A percentile compares a stretch with the other conserved stretches of the same genome.
phyloP scores from a whole-genome alignment of 2,888 invertebrate species.

The Eupelmus urozonus region DNA sequence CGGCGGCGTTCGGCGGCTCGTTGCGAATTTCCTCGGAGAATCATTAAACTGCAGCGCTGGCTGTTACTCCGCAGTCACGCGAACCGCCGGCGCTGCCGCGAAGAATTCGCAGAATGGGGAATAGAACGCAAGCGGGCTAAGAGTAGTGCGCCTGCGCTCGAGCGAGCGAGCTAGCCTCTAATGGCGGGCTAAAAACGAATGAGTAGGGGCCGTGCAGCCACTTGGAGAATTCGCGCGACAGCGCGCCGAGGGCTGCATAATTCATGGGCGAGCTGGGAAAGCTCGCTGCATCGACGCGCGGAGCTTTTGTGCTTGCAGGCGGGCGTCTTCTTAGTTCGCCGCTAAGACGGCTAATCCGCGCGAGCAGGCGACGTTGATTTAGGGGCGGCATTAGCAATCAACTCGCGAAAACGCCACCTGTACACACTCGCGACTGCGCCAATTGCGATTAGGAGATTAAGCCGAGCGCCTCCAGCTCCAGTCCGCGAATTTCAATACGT shows the following conservation, averaged over 20 bases:
- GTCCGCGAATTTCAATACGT: conserved; percentile 18
- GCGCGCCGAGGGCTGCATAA: background rate
- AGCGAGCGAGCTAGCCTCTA: no score
- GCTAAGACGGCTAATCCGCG: conserved; percentile 66
- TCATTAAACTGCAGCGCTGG: conserved; percentile 34
- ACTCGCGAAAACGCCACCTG: conserved; percentile 58
- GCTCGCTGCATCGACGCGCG: conserved; percentile 46
- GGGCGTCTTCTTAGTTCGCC: no score
- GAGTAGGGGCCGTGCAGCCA: background rate
- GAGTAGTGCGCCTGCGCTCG: no score
- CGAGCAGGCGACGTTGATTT: conserved; percentile 68
- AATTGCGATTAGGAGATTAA: conserved; percentile 6
- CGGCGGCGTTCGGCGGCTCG: background rate
- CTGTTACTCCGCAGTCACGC: conserved; percentile 21
- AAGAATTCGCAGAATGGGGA: conserved; percentile 21
- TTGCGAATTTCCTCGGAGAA: conserved; percentile 39
- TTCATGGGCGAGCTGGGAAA: background rate
- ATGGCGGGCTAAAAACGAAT: conserved; percentile 15
- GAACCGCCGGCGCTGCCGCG: background rate
- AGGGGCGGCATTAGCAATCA: conserved; percentile 68
- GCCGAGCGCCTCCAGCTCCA: background rate
- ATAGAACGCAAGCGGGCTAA: background rate
- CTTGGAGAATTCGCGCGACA: background rate
- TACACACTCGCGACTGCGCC: background rate
- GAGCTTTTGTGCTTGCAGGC: background rate